Evolutionary conservation across 2,797 vertebrate species (phyloP).

Genomic region (Lepilemur ruficaudatus): DNA sequence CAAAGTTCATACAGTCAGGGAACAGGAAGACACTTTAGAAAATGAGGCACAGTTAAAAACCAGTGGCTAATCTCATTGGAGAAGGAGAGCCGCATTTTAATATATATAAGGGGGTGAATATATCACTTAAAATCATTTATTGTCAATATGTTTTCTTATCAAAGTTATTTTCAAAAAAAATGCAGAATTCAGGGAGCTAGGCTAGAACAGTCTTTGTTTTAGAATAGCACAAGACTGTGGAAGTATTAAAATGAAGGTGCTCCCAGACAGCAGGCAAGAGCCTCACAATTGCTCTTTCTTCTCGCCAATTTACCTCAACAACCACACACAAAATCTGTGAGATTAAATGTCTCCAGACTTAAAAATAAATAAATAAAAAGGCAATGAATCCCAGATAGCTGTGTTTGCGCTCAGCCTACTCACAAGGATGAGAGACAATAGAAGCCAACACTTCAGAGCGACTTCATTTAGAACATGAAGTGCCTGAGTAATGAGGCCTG

Average conservation of each 20-base stretch:
- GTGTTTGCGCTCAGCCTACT: background rate
- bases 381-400: background rate
- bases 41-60: background rate
- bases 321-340: background rate
- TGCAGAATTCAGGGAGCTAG: background rate
- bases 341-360: background rate
- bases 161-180: background rate
- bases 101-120: background rate
- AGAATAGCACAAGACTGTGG: background rate
- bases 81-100: background rate
- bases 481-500: background rate
- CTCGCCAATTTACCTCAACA: background rate
- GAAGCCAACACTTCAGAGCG: background rate
- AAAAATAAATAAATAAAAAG: background rate
- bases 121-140: background rate
- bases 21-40: background rate
- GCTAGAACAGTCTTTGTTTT: background rate
- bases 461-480: background rate
- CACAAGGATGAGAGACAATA: background rate
- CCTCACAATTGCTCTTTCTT: background rate
- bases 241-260: background rate
- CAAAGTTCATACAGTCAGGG: constrained; percentile 43
- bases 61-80: background rate
- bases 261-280: background rate
- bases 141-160: background rate